These are phyloP conservation scores for Pangasianodon gigas DNA, from an alignment of 2,113 vertebrate genomes.

Conservation along the genomic window DNA sequence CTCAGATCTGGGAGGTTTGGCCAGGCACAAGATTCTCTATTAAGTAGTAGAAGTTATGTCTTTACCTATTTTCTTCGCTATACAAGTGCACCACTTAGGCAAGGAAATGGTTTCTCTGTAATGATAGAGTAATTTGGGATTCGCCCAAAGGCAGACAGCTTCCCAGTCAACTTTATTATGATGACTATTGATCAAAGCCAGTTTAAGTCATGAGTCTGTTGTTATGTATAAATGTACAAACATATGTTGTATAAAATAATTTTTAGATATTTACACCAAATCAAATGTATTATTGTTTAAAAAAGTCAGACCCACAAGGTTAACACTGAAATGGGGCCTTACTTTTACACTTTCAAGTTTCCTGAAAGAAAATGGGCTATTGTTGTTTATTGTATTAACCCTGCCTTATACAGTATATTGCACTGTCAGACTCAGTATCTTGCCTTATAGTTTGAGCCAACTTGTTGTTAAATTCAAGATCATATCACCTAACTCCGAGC, in stretches of 20 bases:
- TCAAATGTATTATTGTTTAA: too few relatives aligned
- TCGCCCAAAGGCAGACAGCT: not conserved
- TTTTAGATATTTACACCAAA: too few relatives aligned
- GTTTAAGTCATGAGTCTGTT: not conserved
- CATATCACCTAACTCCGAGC: not conserved
- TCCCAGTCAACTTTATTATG: not conserved
- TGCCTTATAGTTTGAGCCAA: not conserved
- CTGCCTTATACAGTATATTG: not conserved
- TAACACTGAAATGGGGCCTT: not conserved
- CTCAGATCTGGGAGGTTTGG: not conserved
- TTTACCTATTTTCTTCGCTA: not conserved
- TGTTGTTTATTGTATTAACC: not conserved
- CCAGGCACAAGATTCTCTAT: not conserved
- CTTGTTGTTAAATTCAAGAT: not conserved
- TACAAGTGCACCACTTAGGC: not conserved
- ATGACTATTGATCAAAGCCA: not conserved
- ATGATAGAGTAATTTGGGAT: not conserved
- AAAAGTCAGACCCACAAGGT: too few relatives aligned
- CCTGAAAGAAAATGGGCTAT: not conserved
- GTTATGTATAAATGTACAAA: not conserved
- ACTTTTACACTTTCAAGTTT: not conserved
- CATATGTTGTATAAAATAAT: not conserved
- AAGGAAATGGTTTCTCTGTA: not conserved
- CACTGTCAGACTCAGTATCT: not conserved
- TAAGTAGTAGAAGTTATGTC: not conserved